phyloP scores from a whole-genome alignment of 2,113 vertebrate genomes.

The Cyanoramphus novaezelandiae region DNA sequence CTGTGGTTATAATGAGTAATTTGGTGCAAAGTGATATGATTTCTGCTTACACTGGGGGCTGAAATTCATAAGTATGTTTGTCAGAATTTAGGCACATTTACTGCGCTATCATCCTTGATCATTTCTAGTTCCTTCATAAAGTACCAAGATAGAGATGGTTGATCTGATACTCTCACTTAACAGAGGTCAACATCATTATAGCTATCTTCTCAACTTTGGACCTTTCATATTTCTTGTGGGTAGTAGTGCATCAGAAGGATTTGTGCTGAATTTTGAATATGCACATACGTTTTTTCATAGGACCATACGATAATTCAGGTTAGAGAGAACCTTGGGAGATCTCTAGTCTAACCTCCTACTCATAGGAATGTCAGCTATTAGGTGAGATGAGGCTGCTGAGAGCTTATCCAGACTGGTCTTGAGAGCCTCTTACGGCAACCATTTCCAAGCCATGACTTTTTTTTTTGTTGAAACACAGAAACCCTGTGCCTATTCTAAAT shows the following conservation, averaged over 20 bases:
- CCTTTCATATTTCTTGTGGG: background rate
- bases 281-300: background rate
- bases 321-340: background rate
- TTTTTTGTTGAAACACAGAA: background rate
- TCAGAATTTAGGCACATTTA: background rate
- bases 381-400: background rate
- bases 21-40: background rate
- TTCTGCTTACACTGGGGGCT: background rate
- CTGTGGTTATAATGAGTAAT: background rate
- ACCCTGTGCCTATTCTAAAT: background rate
- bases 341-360: background rate
- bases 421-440: background rate
- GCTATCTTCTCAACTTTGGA: background rate
- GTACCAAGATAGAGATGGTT: background rate
- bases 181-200: background rate
- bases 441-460: background rate
- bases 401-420: background rate
- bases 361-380: background rate
- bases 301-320: background rate
- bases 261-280: background rate
- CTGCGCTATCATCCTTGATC: background rate
- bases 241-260: background rate
- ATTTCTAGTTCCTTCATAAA: background rate
- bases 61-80: background rate
- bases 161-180: background rate